These are phyloP conservation scores for Eupeodes luniger DNA, from an alignment of 2,888 invertebrate genomes.

Conservation along the genomic window DNA sequence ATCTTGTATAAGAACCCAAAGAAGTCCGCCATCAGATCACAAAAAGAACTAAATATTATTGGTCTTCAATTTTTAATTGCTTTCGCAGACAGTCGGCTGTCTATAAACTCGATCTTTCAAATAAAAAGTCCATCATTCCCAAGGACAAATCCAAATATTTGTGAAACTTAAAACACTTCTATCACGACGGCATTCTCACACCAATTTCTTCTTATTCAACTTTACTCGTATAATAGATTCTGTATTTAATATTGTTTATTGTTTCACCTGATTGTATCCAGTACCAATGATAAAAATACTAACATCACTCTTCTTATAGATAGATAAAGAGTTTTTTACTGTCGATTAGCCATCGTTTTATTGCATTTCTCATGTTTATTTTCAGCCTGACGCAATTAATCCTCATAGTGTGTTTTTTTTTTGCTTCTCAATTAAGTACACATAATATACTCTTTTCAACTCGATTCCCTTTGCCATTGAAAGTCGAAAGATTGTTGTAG, in stretches of 20 bases:
- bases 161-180: conserved; percentile 62
- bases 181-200: conserved; percentile 16
- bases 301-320: conserved; percentile 50
- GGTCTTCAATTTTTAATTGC: conserved; percentile 45
- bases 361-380: conserved; percentile 71
- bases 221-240: background rate
- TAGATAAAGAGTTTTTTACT: conserved; percentile 51
- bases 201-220: background rate
- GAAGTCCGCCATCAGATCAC: background rate
- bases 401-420: conserved; percentile 39
- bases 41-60: background rate
- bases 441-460: conserved; percentile 32
- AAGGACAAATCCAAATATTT: conserved; percentile 75
- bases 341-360: conserved; percentile 73
- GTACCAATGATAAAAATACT: conserved; percentile 39
- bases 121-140: conserved; percentile 47
- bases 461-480: conserved; percentile 20
- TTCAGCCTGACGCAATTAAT: conserved; percentile 74
- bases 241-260: conserved; percentile 67
- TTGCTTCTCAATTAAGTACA: conserved; percentile 73
- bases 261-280: conserved; percentile 68
- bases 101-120: conserved; percentile 18
- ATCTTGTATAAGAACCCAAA: background rate
- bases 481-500: conserved; percentile 54
- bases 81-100: conserved; percentile 54